These are phyloP conservation scores for Orchestia grillus DNA, from an alignment of 1,140 invertebrate species.

Conservation along the genomic window DNA sequence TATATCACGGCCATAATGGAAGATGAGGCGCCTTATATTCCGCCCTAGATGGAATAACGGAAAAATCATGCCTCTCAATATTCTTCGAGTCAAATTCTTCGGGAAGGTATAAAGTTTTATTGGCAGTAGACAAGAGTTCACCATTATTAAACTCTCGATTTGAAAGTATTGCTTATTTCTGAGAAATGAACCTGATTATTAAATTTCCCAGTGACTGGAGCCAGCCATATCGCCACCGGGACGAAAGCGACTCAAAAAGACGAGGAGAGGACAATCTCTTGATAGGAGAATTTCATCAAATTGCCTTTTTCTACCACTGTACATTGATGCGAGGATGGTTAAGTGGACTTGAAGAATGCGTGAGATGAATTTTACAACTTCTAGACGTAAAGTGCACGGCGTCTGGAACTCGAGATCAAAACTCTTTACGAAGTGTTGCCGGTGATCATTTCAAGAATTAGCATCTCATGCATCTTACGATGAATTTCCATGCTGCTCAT, in stretches of 20 bases:
- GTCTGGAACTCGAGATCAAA: background rate
- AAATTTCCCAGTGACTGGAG: conserved; percentile 3
- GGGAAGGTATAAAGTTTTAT: background rate
- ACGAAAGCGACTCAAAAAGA: background rate
- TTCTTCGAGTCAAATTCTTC: background rate
- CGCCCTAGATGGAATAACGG: background rate
- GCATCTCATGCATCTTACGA: background rate
- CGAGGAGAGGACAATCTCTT: background rate
- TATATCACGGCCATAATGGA: background rate
- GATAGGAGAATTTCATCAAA: background rate
- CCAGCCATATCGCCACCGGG: background rate
- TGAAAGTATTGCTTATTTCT: conserved; percentile 44
- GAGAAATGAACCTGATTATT: conserved; percentile 25
- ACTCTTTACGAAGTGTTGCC: background rate
- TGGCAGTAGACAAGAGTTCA: conserved; percentile 14
- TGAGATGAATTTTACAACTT: background rate
- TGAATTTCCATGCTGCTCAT: background rate
- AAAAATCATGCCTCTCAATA: background rate
- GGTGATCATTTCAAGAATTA: background rate
- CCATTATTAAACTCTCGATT: conserved; percentile 48
- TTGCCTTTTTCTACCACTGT: background rate
- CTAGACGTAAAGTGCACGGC: background rate
- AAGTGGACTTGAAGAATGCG: background rate
- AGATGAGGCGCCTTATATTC: background rate
- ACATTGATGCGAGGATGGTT: background rate